Conservation (phyloP, 2,797 vertebrate species). For the Tenualosa thibaudeaui region DNA sequence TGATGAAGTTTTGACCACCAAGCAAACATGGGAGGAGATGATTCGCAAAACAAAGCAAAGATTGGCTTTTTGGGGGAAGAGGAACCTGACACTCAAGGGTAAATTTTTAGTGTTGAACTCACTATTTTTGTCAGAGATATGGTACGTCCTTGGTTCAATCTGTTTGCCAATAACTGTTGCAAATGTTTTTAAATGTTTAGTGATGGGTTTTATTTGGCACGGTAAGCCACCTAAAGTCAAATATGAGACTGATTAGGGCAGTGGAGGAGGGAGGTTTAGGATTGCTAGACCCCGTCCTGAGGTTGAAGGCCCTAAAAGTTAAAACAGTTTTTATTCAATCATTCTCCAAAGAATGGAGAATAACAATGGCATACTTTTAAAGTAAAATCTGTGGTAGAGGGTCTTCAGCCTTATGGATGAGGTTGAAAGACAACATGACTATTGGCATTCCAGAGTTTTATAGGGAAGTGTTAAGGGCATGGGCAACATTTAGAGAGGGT, state of each 20-base stretch:
- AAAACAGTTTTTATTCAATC: neutral
- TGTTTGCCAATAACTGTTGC: neutral
- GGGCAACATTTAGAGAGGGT: neutral
- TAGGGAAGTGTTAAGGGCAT: neutral
- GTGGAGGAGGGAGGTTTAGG: conserved; percentile 12
- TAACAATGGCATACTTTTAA: neutral
- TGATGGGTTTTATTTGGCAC: neutral
- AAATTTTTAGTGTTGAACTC: conserved; percentile 29
- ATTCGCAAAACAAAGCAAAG: neutral
- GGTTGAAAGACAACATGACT: too few species aligned
- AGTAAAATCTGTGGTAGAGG: neutral
- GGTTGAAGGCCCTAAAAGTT: neutral
- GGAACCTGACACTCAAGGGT: neutral
- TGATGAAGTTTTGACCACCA: neutral
- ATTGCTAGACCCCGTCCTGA: neutral
- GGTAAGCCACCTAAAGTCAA: neutral
- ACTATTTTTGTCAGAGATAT: neutral
- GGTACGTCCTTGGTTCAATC: neutral
- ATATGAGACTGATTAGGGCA: neutral
- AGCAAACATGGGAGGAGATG: neutral
- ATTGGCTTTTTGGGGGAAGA: neutral
- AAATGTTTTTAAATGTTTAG: neutral
- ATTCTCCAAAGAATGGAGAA: neutral
- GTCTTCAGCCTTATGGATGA: neutral
- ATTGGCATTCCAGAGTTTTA: too few species aligned